These are phyloP conservation scores for Cerastis rubricosa DNA, from an alignment of 2,888 invertebrate genomes.

Conservation along the genomic window DNA sequence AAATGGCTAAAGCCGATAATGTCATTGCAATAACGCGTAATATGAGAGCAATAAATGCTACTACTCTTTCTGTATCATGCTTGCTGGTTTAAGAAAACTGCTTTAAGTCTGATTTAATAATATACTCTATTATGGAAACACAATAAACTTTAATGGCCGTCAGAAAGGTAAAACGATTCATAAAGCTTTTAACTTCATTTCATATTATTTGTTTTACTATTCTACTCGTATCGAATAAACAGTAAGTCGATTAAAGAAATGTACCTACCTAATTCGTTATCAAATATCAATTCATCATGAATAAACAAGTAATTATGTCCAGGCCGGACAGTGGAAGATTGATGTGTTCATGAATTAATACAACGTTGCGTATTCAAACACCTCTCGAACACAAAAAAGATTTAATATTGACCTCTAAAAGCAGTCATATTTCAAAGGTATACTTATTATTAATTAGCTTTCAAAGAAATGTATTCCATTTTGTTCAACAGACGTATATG, in stretches of 20 bases:
- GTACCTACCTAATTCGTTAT: slow-evolving; percentile 53
- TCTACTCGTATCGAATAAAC: slow-evolving; percentile 7
- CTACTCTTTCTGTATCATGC: slow-evolving; percentile 71
- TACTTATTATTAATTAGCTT: slow-evolving; percentile 61
- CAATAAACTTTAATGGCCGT: slow-evolving; percentile 8
- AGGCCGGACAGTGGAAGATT: slow-evolving; percentile 76
- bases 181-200: slow-evolving; percentile 32
- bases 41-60: slow-evolving; percentile 81
- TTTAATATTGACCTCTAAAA: slow-evolving; percentile 50
- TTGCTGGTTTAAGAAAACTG: slow-evolving; percentile 71
- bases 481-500: slow-evolving; percentile 63
- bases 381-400: slow-evolving; percentile 62
- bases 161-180: slow-evolving; percentile 15
- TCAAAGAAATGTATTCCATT: slow-evolving; percentile 57
- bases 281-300: slow-evolving; percentile 79
- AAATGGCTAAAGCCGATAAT: slow-evolving; percentile 80
- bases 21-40: slow-evolving; percentile 83
- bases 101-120: slow-evolving; percentile 54
- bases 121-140: neutral
- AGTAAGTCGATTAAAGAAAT: slow-evolving; percentile 33
- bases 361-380: slow-evolving; percentile 62
- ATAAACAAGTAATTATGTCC: slow-evolving; percentile 79
- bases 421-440: slow-evolving; percentile 50
- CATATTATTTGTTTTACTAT: slow-evolving; percentile 22
- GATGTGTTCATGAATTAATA: slow-evolving; percentile 78